Evolutionary conservation across 1,140 invertebrate genomes (phyloP).

Genomic region (Doryteuthis pealeii): DNA sequence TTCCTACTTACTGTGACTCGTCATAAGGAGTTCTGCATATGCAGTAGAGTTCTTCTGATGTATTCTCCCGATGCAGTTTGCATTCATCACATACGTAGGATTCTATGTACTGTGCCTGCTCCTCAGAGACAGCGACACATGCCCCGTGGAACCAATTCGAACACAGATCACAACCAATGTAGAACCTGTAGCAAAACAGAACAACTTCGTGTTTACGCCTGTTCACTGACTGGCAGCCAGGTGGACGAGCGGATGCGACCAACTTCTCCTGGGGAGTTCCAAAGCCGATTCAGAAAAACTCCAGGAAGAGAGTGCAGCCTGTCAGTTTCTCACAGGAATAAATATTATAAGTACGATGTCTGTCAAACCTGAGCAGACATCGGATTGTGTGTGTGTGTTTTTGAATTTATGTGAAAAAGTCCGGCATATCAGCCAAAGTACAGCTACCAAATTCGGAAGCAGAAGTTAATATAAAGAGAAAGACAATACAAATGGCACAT

Average conservation of each 20-base stretch:
- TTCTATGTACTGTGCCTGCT: constrained; percentile 90
- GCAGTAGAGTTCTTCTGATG: constrained; percentile 86
- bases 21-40: constrained; percentile 95
- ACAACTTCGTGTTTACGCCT: not conserved
- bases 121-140: constrained; percentile 92
- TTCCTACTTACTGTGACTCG: constrained; percentile 83
- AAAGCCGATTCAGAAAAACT: too few species aligned
- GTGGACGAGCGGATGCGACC: not conserved
- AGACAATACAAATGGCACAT: too few species aligned
- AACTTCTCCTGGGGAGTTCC: not conserved
- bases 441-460: too few species aligned
- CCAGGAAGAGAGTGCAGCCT: too few species aligned
- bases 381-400: too few species aligned
- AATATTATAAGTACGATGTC: too few species aligned
- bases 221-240: not conserved
- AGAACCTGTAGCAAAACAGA: constrained; percentile 72
- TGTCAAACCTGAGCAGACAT: too few species aligned
- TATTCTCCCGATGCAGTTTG: constrained; percentile 72
- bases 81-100: constrained; percentile 96
- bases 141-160: constrained; percentile 98
- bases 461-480: too few species aligned
- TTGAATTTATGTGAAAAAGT: too few species aligned
- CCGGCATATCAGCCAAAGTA: too few species aligned
- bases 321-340: too few species aligned
- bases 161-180: constrained; percentile 97